Evolutionary conservation across 1,140 invertebrate genomes (phyloP).

Genomic region (Formica selysi): DNA sequence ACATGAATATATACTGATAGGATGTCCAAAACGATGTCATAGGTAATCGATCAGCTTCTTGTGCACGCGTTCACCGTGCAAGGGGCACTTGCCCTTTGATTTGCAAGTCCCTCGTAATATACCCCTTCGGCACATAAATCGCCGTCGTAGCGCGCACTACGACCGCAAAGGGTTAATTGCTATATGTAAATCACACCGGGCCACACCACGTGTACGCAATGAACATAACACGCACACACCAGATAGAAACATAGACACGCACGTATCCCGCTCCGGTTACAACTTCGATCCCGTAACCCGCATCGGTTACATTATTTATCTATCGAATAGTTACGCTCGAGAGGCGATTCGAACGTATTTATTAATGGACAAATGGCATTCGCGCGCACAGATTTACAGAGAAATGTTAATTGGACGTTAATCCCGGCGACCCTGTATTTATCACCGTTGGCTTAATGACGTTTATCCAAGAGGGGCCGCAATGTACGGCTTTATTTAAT

Average conservation of each 20-base stretch:
- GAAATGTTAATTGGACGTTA: slow-evolving; percentile 54
- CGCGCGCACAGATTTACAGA: slow-evolving; percentile 23
- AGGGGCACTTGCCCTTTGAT: slow-evolving; percentile 51
- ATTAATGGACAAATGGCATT: slow-evolving; percentile 56
- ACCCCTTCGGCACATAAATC: slow-evolving; percentile 46
- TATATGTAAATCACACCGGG: slow-evolving; percentile 56
- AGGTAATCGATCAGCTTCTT: slow-evolving; percentile 29
- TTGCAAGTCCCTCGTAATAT: slow-evolving; percentile 50
- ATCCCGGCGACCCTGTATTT: slow-evolving; percentile 18
- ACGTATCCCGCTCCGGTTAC: background rate
- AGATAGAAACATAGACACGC: too few species aligned
- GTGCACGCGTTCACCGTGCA: background rate
- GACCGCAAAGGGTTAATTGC: slow-evolving; percentile 59
- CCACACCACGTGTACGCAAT: slow-evolving; percentile 28
- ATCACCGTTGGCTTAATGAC: slow-evolving; percentile 61
- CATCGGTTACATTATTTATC: slow-evolving; percentile 62
- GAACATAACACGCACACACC: background rate
- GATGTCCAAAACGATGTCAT: slow-evolving; percentile 39
- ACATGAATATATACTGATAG: background rate
- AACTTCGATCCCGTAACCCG: slow-evolving; percentile 38
- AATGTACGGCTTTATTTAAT: slow-evolving; percentile 46
- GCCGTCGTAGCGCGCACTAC: slow-evolving; percentile 20
- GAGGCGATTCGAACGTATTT: slow-evolving; percentile 40
- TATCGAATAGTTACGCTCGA: slow-evolving; percentile 13
- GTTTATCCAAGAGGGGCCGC: background rate